These are phyloP conservation scores for Ormyrus thymus DNA, from an alignment of 2,888 invertebrate species.

Conservation along the genomic window DNA sequence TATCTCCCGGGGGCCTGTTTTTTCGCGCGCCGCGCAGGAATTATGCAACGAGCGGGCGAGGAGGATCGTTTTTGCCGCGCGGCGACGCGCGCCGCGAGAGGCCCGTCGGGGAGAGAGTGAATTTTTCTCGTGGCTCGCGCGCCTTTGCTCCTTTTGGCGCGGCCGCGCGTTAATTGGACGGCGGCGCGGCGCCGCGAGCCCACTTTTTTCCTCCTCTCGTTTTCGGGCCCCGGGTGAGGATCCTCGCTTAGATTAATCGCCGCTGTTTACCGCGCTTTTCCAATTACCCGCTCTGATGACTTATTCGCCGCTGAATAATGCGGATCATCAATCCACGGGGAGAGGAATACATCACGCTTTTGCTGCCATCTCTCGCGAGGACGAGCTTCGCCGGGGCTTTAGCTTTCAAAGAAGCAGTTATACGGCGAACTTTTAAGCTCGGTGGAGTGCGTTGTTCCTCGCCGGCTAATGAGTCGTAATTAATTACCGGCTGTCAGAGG, in stretches of 20 bases:
- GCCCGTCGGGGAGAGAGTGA: slow-evolving; percentile 2
- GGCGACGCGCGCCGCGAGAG: neutral
- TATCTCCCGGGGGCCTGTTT: neutral
- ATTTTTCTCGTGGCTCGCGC: neutral
- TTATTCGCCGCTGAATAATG: slow-evolving; percentile 42
- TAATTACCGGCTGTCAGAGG: too few species aligned
- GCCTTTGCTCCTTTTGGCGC: neutral
- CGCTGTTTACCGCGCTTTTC: slow-evolving; percentile 21
- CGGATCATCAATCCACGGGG: slow-evolving; percentile 14
- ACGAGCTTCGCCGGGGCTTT: too few species aligned
- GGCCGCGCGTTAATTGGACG: slow-evolving; percentile 41
- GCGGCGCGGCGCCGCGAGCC: neutral
- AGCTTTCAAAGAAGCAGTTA: too few species aligned
- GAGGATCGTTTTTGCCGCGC: slow-evolving; percentile 15
- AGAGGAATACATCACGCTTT: slow-evolving; percentile 6
- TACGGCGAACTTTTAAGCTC: too few species aligned
- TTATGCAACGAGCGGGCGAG: slow-evolving; percentile 31
- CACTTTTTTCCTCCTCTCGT: slow-evolving; percentile 33
- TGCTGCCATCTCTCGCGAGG: neutral
- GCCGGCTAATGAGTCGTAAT: too few species aligned
- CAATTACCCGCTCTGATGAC: slow-evolving; percentile 43
- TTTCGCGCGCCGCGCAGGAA: neutral
- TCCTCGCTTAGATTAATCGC: slow-evolving; percentile 30
- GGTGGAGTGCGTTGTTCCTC: too few species aligned
- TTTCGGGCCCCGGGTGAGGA: slow-evolving; percentile 4